Evolutionary conservation across 2,888 invertebrate species (phyloP).

Genomic region (Tipula vernalis): DNA sequence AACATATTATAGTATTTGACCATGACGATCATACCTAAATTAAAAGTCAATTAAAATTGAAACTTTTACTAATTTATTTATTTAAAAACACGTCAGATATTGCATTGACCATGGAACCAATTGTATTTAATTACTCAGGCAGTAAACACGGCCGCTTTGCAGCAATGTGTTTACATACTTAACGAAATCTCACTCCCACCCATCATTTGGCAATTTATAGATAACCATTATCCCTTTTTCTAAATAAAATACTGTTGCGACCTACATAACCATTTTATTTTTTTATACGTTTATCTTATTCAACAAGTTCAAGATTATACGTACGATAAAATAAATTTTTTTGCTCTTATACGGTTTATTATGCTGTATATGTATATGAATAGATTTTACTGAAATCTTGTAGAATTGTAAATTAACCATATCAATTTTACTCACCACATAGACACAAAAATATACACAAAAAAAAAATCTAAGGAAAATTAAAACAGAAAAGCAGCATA

Average conservation of each 20-base stretch:
- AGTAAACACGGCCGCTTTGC: no score
- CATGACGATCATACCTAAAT: background rate
- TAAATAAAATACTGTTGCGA: background rate
- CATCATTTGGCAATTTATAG: no score
- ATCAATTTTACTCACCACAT: background rate
- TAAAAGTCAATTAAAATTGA: background rate
- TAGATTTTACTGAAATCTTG: background rate
- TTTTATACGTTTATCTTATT: background rate
- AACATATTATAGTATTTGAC: background rate
- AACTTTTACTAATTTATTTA: background rate
- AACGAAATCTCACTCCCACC: background rate
- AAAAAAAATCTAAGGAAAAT: background rate
- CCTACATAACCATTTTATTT: background rate
- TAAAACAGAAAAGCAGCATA: background rate
- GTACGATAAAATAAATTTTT: background rate
- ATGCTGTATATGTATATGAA: background rate
- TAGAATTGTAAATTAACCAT: background rate
- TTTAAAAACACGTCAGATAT: background rate
- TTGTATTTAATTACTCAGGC: no score
- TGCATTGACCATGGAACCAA: background rate
- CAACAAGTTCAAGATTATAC: background rate
- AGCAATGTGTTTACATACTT: no score
- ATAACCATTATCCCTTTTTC: background rate
- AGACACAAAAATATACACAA: background rate
- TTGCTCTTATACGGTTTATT: background rate